A percentile compares a stretch with the other conserved stretches of the same genome.
phyloP scores from a whole-genome alignment of 2,888 invertebrate species.

The Meliscaeva auricollis region DNA sequence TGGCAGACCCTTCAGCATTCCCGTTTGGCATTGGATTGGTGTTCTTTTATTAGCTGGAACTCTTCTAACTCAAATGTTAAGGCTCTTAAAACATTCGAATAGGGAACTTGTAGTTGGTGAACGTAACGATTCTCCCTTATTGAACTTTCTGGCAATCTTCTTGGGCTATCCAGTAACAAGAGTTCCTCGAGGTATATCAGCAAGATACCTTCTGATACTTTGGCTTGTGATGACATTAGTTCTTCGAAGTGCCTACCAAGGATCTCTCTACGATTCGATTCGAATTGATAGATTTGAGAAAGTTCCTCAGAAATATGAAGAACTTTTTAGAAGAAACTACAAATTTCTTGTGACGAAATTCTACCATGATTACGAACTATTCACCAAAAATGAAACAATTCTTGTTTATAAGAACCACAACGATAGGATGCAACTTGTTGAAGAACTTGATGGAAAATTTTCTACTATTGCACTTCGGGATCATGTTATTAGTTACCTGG shows the following conservation, averaged over 20 bases:
- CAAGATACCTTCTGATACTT: slow-evolving; percentile 78
- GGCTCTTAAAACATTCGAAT: neutral
- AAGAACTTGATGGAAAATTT: neutral
- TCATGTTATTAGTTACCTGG: slow-evolving; percentile 6
- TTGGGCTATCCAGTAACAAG: slow-evolving; percentile 73
- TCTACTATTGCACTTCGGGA: slow-evolving; percentile 1
- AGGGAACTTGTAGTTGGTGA: neutral
- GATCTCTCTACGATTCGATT: slow-evolving; percentile 41
- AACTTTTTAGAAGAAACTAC: neutral
- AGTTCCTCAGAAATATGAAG: neutral
- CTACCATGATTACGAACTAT: neutral
- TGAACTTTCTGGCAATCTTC: neutral
- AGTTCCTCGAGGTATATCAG: slow-evolving; percentile 77
- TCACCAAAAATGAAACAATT: neutral
- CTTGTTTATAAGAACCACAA: neutral
- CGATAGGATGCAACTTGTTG: neutral
- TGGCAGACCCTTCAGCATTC: slow-evolving; percentile 76
- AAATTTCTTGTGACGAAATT: neutral
- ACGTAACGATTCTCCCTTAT: neutral
- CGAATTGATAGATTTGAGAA: slow-evolving; percentile 19
- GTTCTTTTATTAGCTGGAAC: neutral
- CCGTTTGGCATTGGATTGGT: slow-evolving; percentile 75
- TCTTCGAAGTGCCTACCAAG: slow-evolving; percentile 80
- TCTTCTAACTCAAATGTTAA: neutral
- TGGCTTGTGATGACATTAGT: slow-evolving; percentile 79